A percentile compares a stretch with the other conserved stretches of the same genome.
Conservation (phyloP, 2,797 vertebrate genomes). For the Gymnocypris eckloni region DNA sequence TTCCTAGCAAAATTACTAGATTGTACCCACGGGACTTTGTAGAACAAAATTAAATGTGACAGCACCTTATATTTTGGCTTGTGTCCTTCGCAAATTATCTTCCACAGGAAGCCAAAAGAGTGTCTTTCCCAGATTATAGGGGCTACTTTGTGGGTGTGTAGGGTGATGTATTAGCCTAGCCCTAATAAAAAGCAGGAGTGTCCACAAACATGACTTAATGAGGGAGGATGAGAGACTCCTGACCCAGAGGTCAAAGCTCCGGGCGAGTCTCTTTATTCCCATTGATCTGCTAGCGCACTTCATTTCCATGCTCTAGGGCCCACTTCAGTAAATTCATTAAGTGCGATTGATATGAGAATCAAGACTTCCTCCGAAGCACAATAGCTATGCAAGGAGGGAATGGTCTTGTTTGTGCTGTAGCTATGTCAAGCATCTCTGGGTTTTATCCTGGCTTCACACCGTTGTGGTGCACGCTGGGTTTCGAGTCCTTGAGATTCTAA, state of each 20-base stretch:
- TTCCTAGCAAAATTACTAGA: background rate
- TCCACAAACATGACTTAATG: slow-evolving; percentile 65
- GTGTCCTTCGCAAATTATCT: background rate
- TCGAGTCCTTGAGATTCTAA: slow-evolving; percentile 62
- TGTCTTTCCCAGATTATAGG: slow-evolving; percentile 43
- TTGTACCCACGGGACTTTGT: too few relatives aligned
- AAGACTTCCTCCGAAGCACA: slow-evolving; percentile 45
- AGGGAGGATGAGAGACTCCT: slow-evolving; percentile 64
- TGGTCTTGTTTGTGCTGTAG: slow-evolving; percentile 27
- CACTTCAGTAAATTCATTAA: slow-evolving; percentile 59
- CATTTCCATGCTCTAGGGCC: slow-evolving; percentile 59
- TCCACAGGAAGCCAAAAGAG: slow-evolving; percentile 30
- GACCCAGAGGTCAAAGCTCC: slow-evolving; percentile 62
- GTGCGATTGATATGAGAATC: slow-evolving; percentile 57
- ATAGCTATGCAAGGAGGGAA: slow-evolving; percentile 31
- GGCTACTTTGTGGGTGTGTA: slow-evolving; percentile 44
- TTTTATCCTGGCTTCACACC: slow-evolving; percentile 27
- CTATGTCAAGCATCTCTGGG: slow-evolving; percentile 37
- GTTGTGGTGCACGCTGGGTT: slow-evolving; percentile 49
- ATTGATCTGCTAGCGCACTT: slow-evolving; percentile 59
- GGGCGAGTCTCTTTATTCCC: slow-evolving; percentile 56
- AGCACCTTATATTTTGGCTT: background rate
- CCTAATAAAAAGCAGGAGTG: slow-evolving; percentile 62
- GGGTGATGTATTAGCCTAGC: slow-evolving; percentile 56
- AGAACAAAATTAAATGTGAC: background rate